Percentiles rank a stretch among this genome's conserved stretches.
These are phyloP conservation scores for Excalfactoria chinensis DNA, from an alignment of 2,113 vertebrate species.

Conservation along the genomic window DNA sequence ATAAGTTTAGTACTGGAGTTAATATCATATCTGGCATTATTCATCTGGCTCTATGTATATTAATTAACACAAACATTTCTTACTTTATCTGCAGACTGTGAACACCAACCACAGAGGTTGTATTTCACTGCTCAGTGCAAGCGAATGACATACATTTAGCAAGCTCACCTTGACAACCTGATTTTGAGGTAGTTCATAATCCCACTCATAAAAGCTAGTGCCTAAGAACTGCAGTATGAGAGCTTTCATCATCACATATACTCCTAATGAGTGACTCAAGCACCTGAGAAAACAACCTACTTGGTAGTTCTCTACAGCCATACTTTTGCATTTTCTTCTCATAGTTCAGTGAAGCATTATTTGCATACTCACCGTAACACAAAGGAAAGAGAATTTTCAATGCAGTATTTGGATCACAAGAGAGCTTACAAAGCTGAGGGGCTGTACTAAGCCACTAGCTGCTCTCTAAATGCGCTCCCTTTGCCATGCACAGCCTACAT, in stretches of 20 bases:
- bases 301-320: background rate
- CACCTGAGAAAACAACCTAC: background rate
- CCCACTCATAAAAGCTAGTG: background rate
- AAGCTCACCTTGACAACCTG: background rate
- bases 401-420: rapidly evolving
- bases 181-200: background rate
- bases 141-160: background rate
- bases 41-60: background rate
- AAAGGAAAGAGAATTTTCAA: background rate
- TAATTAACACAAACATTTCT: background rate
- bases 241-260: background rate
- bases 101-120: background rate
- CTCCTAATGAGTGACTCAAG: background rate
- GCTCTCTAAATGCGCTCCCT: background rate
- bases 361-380: background rate
- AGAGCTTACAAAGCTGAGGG: background rate
- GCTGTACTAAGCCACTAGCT: background rate
- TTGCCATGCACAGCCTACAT: background rate
- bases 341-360: background rate
- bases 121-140: background rate
- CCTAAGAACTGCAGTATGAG: background rate
- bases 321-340: background rate
- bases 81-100: background rate
- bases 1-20: background rate
- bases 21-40: background rate